These are phyloP conservation scores for Anoplius nigerrimus DNA, from an alignment of 2,888 invertebrate genomes.

Conservation along the genomic window DNA sequence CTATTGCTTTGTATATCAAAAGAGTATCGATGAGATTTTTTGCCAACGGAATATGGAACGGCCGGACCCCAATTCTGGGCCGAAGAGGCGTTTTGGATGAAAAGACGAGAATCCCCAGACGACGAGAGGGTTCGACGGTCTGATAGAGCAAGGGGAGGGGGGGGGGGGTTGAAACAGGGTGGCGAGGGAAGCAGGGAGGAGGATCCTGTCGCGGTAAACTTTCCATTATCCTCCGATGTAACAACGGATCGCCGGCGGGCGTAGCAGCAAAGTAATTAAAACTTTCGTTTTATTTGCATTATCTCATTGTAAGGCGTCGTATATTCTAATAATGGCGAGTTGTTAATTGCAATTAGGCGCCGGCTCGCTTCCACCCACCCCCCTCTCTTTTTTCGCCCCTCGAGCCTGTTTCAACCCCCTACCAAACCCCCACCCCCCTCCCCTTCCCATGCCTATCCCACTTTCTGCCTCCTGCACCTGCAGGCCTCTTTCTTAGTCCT, in stretches of 20 bases:
- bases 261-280: conserved; percentile 74
- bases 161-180: conserved; percentile 21
- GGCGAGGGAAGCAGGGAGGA: conserved; percentile 32
- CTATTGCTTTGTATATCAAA: too few species aligned
- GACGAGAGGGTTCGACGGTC: background rate
- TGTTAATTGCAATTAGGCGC: conserved; percentile 74
- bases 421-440: conserved; percentile 20
- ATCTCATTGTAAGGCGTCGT: conserved; percentile 74
- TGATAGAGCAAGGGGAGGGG: conserved; percentile 8
- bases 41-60: conserved; percentile 2
- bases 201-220: conserved; percentile 70
- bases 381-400: background rate
- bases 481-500: background rate
- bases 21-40: background rate
- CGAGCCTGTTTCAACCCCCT: background rate
- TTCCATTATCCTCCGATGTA: conserved; percentile 71
- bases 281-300: conserved; percentile 75
- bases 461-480: conserved; percentile 10
- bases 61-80: too few species aligned
- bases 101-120: conserved; percentile 5
- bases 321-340: conserved; percentile 74
- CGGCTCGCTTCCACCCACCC: conserved; percentile 45
- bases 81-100: background rate
- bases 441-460: conserved; percentile 39
- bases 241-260: conserved; percentile 68